Percentiles rank a stretch among this genome's conserved stretches.
Conservation (phyloP, 2,113 vertebrate species). For the Sitta europaea region DNA sequence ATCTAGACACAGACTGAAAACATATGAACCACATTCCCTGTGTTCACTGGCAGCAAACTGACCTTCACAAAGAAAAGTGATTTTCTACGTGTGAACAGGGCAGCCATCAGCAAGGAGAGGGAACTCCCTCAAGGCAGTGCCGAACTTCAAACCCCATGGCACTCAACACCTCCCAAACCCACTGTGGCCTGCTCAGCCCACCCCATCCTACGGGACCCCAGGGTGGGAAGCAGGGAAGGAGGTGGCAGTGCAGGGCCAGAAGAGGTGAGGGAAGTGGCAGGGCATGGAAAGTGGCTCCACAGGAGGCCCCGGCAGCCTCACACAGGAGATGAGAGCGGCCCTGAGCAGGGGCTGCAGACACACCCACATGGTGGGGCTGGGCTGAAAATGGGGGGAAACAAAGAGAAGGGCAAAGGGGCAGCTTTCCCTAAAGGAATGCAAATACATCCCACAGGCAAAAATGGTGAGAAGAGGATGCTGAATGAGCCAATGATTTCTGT, state of each 20-base stretch:
- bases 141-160: accelerated
- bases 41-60: not conserved
- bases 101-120: not conserved
- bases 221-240: not conserved
- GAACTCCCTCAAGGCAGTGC: not conserved
- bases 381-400: not conserved
- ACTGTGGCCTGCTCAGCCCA: accelerated
- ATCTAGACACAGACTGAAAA: not conserved
- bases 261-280: not conserved
- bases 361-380: not conserved
- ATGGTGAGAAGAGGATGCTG: not conserved
- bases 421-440: not conserved
- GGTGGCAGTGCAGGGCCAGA: accelerated
- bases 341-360: not conserved
- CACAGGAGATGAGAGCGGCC: accelerated
- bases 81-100: not conserved
- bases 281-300: not conserved
- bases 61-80: not conserved
- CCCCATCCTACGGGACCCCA: not conserved
- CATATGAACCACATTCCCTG: not conserved
- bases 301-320: accelerated
- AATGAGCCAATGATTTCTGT: not conserved
- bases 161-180: not conserved
- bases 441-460: not conserved
- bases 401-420: not conserved